Percentiles rank a stretch among this genome's conserved stretches.
Conservation (phyloP, 2,797 vertebrate genomes). For the Galago senegalensis region DNA sequence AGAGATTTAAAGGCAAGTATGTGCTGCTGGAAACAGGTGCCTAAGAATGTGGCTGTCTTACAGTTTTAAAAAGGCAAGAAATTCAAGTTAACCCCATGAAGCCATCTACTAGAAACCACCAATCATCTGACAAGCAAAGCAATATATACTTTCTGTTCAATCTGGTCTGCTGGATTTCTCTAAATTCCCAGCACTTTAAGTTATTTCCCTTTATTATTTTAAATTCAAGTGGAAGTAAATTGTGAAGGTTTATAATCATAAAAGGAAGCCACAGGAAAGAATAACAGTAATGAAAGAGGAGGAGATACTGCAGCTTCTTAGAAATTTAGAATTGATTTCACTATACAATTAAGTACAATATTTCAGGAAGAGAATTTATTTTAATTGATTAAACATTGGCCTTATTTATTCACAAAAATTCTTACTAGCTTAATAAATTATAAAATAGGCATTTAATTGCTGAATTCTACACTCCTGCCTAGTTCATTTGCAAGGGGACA, state of each 20-base stretch:
- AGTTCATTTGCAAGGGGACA: not conserved
- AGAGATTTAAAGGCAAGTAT: conserved; percentile 30
- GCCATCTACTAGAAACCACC: conserved; percentile 21
- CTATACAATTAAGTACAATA: not conserved
- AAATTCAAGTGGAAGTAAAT: conserved; percentile 54
- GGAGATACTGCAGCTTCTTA: not conserved
- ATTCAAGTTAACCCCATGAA: conserved; percentile 63
- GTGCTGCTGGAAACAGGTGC: conserved; percentile 49
- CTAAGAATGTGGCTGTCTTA: not conserved
- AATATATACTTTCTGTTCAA: not conserved
- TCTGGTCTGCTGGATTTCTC: conserved; percentile 4
- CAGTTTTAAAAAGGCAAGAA: conserved; percentile 62
- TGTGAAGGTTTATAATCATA: conserved; percentile 36
- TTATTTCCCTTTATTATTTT: conserved; percentile 43
- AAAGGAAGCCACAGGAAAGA: not conserved
- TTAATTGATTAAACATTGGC: conserved; percentile 1
- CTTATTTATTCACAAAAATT: conserved; percentile 51
- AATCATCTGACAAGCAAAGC: conserved; percentile 9
- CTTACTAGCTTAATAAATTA: not conserved
- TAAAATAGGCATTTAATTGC: conserved; percentile 31
- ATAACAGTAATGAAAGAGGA: conserved; percentile 10
- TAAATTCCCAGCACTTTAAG: not conserved
- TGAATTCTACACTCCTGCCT: not conserved
- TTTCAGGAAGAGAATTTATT: conserved; percentile 32
- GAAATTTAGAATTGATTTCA: conserved; percentile 39